Conservation (phyloP, 23 tunicate genomes). For the Ascidia mentula region DNA sequence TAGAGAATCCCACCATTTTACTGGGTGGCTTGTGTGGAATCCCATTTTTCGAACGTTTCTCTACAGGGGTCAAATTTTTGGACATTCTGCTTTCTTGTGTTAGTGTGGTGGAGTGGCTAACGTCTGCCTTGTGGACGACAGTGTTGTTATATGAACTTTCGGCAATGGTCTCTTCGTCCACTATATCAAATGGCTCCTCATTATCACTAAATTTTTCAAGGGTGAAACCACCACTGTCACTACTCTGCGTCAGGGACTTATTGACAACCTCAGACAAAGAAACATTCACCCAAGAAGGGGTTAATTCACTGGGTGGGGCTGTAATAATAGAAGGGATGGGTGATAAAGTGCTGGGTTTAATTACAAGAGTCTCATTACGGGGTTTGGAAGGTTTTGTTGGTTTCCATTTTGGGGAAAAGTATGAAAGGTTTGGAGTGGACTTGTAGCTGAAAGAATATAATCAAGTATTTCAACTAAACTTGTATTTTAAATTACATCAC, state of each 20-base stretch:
- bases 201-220: constrained; percentile 3
- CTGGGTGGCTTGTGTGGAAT: neutral
- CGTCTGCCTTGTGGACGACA: neutral
- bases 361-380: too few species aligned
- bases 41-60: neutral
- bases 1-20: neutral
- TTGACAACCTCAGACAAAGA: constrained; percentile 17
- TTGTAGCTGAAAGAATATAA: neutral
- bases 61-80: neutral
- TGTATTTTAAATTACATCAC: too few species aligned
- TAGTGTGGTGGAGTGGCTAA: neutral
- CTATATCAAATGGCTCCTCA: constrained; percentile 5
- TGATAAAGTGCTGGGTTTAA: neutral
- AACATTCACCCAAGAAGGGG: constrained; percentile 29
- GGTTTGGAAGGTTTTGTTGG: too few species aligned
- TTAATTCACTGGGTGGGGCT: neutral
- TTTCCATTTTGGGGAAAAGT: neutral
- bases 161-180: neutral
- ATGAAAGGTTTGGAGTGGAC: constrained; percentile 4
- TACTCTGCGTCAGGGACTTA: neutral
- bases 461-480: too few species aligned
- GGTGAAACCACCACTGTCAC: neutral
- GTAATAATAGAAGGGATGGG: neutral
- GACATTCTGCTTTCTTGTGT: neutral
- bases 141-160: neutral